phyloP scores from a whole-genome alignment of 2,113 vertebrate species.

The Vombatus ursinus region DNA sequence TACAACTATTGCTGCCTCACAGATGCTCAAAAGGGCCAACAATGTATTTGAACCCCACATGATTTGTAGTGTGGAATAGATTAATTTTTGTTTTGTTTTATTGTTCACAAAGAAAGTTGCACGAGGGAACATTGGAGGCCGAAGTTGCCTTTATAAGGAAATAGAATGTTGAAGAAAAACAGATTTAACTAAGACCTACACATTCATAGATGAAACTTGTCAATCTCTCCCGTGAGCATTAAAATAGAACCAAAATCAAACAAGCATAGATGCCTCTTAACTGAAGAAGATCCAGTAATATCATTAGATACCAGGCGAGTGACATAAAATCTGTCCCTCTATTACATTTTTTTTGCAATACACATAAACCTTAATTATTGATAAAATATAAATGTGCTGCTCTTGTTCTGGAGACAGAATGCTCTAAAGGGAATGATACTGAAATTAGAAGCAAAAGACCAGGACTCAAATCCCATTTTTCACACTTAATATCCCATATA shows the following conservation, averaged over 20 bases:
- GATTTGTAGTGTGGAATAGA: slow-evolving; percentile 4
- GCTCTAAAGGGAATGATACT: background rate
- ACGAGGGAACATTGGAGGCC: slow-evolving; percentile 31
- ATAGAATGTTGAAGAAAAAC: slow-evolving; percentile 64
- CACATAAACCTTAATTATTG: background rate
- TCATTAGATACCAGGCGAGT: background rate
- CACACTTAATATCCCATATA: background rate
- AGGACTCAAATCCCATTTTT: background rate
- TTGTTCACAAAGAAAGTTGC: slow-evolving; percentile 50
- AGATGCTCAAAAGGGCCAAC: background rate
- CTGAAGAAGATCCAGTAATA: background rate
- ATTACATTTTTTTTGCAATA: background rate
- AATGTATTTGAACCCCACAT: slow-evolving; percentile 31
- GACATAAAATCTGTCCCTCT: background rate
- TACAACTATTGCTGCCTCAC: background rate
- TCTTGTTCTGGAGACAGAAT: background rate
- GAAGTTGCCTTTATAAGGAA: slow-evolving; percentile 32
- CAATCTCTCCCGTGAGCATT: background rate
- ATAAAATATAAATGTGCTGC: background rate
- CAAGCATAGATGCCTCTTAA: background rate
- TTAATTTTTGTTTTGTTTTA: slow-evolving; percentile 39
- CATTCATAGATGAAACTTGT: slow-evolving; percentile 45
- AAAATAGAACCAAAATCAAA: slow-evolving; percentile 21
- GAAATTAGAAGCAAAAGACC: background rate
- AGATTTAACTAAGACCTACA: slow-evolving; percentile 50